Conservation (phyloP, 2,888 invertebrate species). For the Drosophila buzzatii region DNA sequence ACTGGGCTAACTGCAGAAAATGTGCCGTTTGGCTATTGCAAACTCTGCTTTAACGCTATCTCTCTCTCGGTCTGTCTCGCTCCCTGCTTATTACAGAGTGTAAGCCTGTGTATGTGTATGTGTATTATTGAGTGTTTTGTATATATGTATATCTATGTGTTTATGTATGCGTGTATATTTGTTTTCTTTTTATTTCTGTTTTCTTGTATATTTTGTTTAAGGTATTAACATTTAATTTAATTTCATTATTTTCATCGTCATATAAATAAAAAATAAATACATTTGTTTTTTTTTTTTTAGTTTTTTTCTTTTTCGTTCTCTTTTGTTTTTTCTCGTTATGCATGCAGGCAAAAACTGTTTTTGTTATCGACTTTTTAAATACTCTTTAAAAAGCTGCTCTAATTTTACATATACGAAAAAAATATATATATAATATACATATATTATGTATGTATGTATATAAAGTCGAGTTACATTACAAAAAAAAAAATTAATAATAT, state of each 20-base stretch:
- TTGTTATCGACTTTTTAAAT: slow-evolving; percentile 46
- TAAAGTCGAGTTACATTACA: slow-evolving; percentile 65
- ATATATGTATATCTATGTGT: slow-evolving; percentile 36
- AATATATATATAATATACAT: slow-evolving; percentile 48
- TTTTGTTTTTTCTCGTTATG: slow-evolving; percentile 43
- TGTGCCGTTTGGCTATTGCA: slow-evolving; percentile 2
- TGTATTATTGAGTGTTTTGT: slow-evolving; percentile 15
- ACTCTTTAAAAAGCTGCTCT: slow-evolving; percentile 70
- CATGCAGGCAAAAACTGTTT: slow-evolving; percentile 67
- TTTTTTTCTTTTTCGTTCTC: slow-evolving; percentile 24
- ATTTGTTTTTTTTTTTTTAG: slow-evolving; percentile 40
- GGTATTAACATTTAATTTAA: slow-evolving; percentile 78
- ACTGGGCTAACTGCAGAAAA: slow-evolving; percentile 28
- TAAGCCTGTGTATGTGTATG: slow-evolving; percentile 11
- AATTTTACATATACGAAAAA: slow-evolving; percentile 76
- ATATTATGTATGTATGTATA: slow-evolving; percentile 55
- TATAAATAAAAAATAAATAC: slow-evolving; percentile 76
- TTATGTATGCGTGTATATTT: slow-evolving; percentile 46
- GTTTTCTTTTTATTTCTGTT: slow-evolving; percentile 44
- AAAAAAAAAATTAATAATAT: slow-evolving; percentile 33
- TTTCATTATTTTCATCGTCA: slow-evolving; percentile 69
- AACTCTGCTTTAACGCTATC: slow-evolving; percentile 12
- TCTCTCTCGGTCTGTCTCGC: neutral
- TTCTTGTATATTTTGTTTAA: slow-evolving; percentile 73
- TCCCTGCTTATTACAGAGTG: slow-evolving; percentile 14